Conservation (phyloP, 2,113 vertebrate species). For the Gavialis gangeticus region DNA sequence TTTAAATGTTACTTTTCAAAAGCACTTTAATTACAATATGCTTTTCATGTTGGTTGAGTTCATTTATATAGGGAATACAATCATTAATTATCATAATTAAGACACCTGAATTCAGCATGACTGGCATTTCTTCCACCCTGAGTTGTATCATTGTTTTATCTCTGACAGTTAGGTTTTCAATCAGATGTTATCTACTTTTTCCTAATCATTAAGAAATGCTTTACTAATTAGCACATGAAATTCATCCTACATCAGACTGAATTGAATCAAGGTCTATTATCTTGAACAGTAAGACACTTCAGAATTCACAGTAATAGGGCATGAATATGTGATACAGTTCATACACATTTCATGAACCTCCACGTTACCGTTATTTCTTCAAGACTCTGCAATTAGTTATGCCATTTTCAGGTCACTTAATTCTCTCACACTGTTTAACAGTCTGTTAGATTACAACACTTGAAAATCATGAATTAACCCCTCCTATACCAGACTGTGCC, state of each 20-base stretch:
- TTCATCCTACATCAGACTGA: constrained; percentile 84
- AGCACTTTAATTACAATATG: constrained; percentile 83
- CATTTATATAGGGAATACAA: constrained; percentile 81
- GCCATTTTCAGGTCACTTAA: constrained; percentile 84
- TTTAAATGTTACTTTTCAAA: constrained; percentile 81
- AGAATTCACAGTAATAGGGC: constrained; percentile 83
- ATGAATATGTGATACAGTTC: constrained; percentile 85
- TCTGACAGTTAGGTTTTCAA: constrained; percentile 81
- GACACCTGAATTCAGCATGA: constrained; percentile 82
- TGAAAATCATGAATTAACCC: constrained; percentile 73
- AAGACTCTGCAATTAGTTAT: constrained; percentile 81
- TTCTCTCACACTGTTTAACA: constrained; percentile 80
- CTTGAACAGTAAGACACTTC: constrained; percentile 83
- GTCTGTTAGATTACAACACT: constrained; percentile 75
- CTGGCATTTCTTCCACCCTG: constrained; percentile 75
- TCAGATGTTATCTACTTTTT: constrained; percentile 84
- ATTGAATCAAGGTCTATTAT: constrained; percentile 87
- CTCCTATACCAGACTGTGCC: constrained; percentile 36
- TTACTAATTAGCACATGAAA: constrained; percentile 86
- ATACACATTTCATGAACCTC: constrained; percentile 86
- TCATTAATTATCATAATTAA: constrained; percentile 87
- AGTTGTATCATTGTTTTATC: constrained; percentile 82
- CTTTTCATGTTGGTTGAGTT: constrained; percentile 82
- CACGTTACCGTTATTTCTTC: constrained; percentile 72
- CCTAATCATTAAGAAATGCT: constrained; percentile 86